Evolutionary conservation across 2,797 vertebrate genomes (phyloP).

Genomic region (Botia almorhae): DNA sequence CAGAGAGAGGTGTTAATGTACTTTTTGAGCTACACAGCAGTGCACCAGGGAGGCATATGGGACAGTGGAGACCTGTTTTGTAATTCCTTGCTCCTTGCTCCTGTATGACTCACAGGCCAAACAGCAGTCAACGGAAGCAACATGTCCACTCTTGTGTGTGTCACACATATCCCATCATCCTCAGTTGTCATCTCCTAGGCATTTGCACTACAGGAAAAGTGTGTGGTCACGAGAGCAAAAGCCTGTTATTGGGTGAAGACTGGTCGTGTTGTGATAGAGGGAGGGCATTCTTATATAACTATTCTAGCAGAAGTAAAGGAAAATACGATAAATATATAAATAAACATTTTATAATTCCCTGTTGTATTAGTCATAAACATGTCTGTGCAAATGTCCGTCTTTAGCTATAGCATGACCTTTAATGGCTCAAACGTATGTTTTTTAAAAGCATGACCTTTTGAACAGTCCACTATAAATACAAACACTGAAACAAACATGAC

Average conservation of each 20-base stretch:
- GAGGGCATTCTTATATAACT: neutral
- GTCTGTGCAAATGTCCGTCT: neutral
- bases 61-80: constrained; percentile 37
- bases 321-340: neutral
- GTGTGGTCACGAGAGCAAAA: constrained; percentile 8
- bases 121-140: constrained; percentile 29
- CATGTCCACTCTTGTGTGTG: neutral
- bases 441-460: constrained; percentile 16
- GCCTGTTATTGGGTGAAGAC: neutral
- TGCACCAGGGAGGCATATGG: constrained; percentile 37
- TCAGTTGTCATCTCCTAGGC: neutral
- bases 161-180: constrained; percentile 16
- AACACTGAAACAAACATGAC: neutral
- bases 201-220: neutral
- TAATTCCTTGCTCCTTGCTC: constrained; percentile 28
- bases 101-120: constrained; percentile 44
- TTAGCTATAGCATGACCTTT: constrained; percentile 4
- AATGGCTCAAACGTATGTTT: neutral
- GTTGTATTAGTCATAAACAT: neutral
- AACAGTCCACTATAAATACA: constrained; percentile 15
- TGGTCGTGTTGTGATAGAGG: neutral
- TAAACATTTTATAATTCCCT: neutral
- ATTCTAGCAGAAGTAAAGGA: neutral
- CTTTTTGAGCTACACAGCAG: constrained; percentile 40
- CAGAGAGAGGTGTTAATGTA: constrained; percentile 31